Evolutionary conservation across 2,888 invertebrate species (phyloP), one percentile per base, ranked within the genome.

Genomic region (Patella caerulea): DNA sequence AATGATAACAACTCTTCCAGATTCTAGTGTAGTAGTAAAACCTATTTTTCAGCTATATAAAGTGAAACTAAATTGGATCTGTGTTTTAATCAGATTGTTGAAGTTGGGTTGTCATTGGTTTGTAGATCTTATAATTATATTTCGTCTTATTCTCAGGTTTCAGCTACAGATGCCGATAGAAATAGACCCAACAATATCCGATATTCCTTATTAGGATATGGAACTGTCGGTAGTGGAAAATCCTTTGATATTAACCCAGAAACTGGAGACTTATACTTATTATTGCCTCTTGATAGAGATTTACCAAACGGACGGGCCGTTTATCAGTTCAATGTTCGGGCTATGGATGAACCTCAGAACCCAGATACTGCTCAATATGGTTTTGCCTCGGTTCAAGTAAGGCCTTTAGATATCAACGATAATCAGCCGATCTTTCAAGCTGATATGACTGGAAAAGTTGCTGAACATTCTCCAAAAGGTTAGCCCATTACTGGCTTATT

Each of bases 381-480:
- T 79, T 98, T 98, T 92, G 97, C 98, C 81, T 98, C 98, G 93
- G 98, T 98, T 65, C 97, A 98, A 94, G 98, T 98, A 83, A 97
- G 97, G 93, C 94, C 98, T 75, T 97, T 97, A 92, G 98, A 98
- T 92, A 97, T 98, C 91, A 98, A 98, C 93, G 98, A 98, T 93
- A 98, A 98, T 93, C 96, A 96, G 11, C 98, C 98, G n/a, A 95
- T 96, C 87, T 98, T 98, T 80, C 86, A 86, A 59, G 79, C 81
- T 17, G 80, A 83, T 5, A 79, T 90, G 56, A 82, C 83, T 17
- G 91, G 91, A 29, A 85, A 97, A 92, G 98, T 98, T 29, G 97
- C 97, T 0, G 98, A 98, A 93, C 98, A 98, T 91, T 98, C 98
- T 85, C 97, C 97, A 17, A 96, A 97, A 87, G 94, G 94, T 94